A percentile compares a stretch with the other conserved stretches of the same genome.
Conservation (phyloP, 2,888 invertebrate genomes). For the Heteromyza rotundicornis region DNA sequence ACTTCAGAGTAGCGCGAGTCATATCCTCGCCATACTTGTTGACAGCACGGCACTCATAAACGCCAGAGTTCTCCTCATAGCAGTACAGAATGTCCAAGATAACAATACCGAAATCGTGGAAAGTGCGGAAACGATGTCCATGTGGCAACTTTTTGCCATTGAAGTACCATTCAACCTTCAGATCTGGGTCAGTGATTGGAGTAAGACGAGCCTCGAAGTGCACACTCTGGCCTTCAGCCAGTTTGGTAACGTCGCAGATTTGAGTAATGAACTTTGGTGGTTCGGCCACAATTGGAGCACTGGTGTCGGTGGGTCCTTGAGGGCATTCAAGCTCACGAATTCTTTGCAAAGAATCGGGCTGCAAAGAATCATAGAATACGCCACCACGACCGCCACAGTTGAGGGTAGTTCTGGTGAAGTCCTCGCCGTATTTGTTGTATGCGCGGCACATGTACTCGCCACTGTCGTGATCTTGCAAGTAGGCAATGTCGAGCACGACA, state of each 20-base stretch:
- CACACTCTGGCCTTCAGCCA: constrained; percentile 94
- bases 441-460: constrained; percentile 95
- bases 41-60: constrained; percentile 90
- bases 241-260: constrained; percentile 80
- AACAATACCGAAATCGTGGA: constrained; percentile 97
- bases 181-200: constrained; percentile 92
- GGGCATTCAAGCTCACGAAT: constrained; percentile 84
- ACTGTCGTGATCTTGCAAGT: constrained; percentile 89
- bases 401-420: constrained; percentile 84
- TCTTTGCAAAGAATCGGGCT: constrained; percentile 87
- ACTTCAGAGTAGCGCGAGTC: constrained; percentile 84
- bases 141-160: constrained; percentile 90
- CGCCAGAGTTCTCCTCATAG: constrained; percentile 94
- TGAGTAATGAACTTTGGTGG: constrained; percentile 91
- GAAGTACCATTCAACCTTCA: constrained; percentile 94
- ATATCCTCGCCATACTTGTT: constrained; percentile 90
- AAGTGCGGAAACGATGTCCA: constrained; percentile 95
- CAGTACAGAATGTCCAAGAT: constrained; percentile 94
- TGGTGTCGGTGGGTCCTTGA: constrained; percentile 66
- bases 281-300: constrained; percentile 74
- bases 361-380: constrained; percentile 86
- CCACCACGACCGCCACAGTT: constrained; percentile 84
- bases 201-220: constrained; percentile 92
- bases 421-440: constrained; percentile 88
- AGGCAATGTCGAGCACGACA: constrained; percentile 93